These are phyloP conservation scores for Andrena camellia DNA, from an alignment of 2,888 invertebrate genomes.

Conservation along the genomic window DNA sequence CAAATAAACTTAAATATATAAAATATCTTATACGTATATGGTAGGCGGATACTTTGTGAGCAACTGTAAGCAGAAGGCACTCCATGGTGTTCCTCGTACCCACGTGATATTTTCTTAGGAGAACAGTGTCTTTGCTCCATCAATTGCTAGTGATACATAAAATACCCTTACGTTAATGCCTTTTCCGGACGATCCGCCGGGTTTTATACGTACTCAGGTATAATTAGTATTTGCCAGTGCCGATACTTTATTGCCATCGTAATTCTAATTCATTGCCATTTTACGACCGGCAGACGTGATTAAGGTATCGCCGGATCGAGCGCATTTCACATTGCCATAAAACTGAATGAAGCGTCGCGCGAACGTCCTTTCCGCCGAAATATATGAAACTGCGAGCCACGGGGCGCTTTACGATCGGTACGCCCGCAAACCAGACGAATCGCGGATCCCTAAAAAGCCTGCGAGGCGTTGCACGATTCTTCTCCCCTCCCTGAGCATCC, in stretches of 20 bases:
- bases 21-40: too few species aligned
- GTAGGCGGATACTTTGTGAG: too few species aligned
- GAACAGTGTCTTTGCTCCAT: background rate
- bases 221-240: slow-evolving; percentile 33
- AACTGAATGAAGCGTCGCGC: slow-evolving; percentile 30
- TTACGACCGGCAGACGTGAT: slow-evolving; percentile 38
- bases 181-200: background rate
- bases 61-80: too few species aligned
- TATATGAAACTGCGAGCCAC: slow-evolving; percentile 32
- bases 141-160: background rate
- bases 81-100: background rate
- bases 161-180: background rate
- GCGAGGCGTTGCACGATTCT: slow-evolving; percentile 50
- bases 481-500: slow-evolving; percentile 2
- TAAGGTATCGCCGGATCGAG: slow-evolving; percentile 41
- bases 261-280: too few species aligned
- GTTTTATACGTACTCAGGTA: background rate
- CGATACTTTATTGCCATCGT: slow-evolving; percentile 19
- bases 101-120: background rate
- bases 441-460: slow-evolving; percentile 56
- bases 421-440: slow-evolving; percentile 64
- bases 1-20: too few species aligned
- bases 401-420: slow-evolving; percentile 65
- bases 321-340: slow-evolving; percentile 57
- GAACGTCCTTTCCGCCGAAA: slow-evolving; percentile 42